Percentiles rank a stretch among this genome's conserved stretches.
Evolutionary conservation across 2,797 vertebrate species (phyloP).

Genomic region (Aulostomus chinensis): DNA sequence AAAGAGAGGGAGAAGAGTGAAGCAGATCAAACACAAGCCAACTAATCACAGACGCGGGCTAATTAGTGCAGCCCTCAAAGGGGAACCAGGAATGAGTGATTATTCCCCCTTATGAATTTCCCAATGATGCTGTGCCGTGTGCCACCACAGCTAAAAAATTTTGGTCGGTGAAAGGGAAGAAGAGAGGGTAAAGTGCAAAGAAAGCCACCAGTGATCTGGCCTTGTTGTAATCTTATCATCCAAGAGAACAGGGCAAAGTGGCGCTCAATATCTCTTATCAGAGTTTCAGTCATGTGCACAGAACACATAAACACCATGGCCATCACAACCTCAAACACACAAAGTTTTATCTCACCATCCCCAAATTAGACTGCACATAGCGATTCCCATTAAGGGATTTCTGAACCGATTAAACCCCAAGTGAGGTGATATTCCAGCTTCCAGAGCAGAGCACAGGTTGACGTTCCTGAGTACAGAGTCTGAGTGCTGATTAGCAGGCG

Average conservation of each 20-base stretch:
- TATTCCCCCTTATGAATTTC: slow-evolving; percentile 71
- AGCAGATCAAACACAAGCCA: slow-evolving; percentile 75
- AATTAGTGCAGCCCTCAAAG: slow-evolving; percentile 79
- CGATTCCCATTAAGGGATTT: slow-evolving; percentile 78
- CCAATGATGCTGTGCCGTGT: slow-evolving; percentile 39
- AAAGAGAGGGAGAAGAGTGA: slow-evolving; percentile 53
- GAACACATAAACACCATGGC: slow-evolving; percentile 11
- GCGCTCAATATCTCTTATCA: slow-evolving; percentile 63
- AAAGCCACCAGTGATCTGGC: slow-evolving; percentile 39
- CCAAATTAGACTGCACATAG: slow-evolving; percentile 75
- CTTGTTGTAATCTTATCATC: slow-evolving; percentile 68
- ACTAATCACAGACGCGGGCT: slow-evolving; percentile 78
- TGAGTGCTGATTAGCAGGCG: slow-evolving; percentile 72
- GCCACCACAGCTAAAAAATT: slow-evolving; percentile 29
- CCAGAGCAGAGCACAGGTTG: slow-evolving; percentile 46
- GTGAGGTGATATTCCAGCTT: slow-evolving; percentile 58
- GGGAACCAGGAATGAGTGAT: slow-evolving; percentile 71
- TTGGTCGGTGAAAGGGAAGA: slow-evolving; percentile 20
- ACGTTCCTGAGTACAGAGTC: slow-evolving; percentile 38
- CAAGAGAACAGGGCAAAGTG: slow-evolving; percentile 50
- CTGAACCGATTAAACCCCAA: slow-evolving; percentile 69
- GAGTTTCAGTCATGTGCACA: slow-evolving; percentile 48
- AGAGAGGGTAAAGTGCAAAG: slow-evolving; percentile 58
- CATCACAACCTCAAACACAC: slow-evolving; percentile 18
- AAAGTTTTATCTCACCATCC: slow-evolving; percentile 63